phyloP scores from a whole-genome alignment of 2,888 invertebrate genomes.

The Clivina fossor region DNA sequence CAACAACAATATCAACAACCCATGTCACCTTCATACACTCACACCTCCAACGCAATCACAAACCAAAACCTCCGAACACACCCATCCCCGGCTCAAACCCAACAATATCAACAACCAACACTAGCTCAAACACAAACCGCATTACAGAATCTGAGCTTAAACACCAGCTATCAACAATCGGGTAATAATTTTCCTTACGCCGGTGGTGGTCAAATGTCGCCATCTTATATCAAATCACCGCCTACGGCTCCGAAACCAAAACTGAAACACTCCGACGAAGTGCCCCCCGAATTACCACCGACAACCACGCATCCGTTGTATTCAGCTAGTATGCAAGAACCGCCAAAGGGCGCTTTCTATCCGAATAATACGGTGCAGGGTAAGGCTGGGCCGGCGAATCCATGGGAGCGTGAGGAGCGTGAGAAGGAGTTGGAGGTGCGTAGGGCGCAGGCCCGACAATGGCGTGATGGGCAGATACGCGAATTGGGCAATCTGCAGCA shows the following conservation, averaged over 20 bases:
- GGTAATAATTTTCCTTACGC: constrained; percentile 35
- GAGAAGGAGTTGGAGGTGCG: constrained; percentile 73
- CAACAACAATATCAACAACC: constrained; percentile 37
- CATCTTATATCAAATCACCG: constrained; percentile 52
- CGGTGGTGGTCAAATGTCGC: constrained; percentile 53
- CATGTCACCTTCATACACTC: constrained; percentile 39
- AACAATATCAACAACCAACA: constrained; percentile 38
- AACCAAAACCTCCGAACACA: constrained; percentile 37
- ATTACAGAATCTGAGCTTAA: constrained; percentile 27
- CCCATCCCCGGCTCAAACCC: constrained; percentile 41
- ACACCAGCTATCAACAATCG: constrained; percentile 28
- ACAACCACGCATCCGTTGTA: constrained; percentile 72
- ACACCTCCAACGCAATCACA: constrained; percentile 31
- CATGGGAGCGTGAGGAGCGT: constrained; percentile 92
- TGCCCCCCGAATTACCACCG: constrained; percentile 69
- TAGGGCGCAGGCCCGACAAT: constrained; percentile 72
- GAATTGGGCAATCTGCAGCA: constrained; percentile 71
- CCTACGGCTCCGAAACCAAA: constrained; percentile 61
- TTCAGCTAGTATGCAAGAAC: constrained; percentile 73
- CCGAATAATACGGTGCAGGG: constrained; percentile 49
- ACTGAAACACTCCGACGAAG: constrained; percentile 45
- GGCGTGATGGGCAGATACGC: constrained; percentile 85
- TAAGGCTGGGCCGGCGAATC: constrained; percentile 61
- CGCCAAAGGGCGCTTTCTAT: constrained; percentile 73
- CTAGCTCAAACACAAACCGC: constrained; percentile 38